Percentiles rank a stretch among this genome's conserved stretches.
Conservation (phyloP, 2,888 invertebrate species). For the Thumatha senex region DNA sequence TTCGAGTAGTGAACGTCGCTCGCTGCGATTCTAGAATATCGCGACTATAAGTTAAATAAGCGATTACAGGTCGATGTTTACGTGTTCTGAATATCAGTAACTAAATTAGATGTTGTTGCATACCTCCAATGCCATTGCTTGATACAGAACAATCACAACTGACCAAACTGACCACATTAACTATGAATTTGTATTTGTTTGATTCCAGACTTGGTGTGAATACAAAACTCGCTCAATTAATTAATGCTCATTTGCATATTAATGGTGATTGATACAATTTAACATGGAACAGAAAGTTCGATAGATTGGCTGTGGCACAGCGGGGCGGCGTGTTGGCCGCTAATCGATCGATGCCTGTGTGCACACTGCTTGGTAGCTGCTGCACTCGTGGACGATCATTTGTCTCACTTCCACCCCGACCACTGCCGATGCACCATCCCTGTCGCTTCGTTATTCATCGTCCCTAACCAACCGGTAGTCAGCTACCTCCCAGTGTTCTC, state of each 20-base stretch:
- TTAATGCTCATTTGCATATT: constrained; percentile 43
- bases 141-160: not conserved
- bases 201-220: not conserved
- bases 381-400: constrained; percentile 61
- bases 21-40: constrained; percentile 75
- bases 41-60: constrained; percentile 79
- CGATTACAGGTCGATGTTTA: constrained; percentile 71
- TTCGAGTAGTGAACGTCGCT: constrained; percentile 60
- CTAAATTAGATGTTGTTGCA: constrained; percentile 47
- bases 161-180: not conserved
- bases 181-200: not conserved
- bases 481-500: constrained; percentile 71
- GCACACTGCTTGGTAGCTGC: constrained; percentile 65
- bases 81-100: constrained; percentile 64
- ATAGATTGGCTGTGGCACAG: constrained; percentile 68
- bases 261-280: constrained; percentile 55
- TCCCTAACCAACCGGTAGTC: constrained; percentile 78
- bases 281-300: constrained; percentile 68
- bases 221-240: constrained; percentile 21
- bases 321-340: constrained; percentile 63
- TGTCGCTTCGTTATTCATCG: constrained; percentile 76
- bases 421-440: constrained; percentile 63
- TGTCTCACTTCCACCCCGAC: constrained; percentile 62
- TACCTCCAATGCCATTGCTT: constrained; percentile 15
- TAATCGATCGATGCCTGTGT: constrained; percentile 81